Evolutionary conservation across 2,797 vertebrate genomes (phyloP).

Genomic region (Natrix natrix): DNA sequence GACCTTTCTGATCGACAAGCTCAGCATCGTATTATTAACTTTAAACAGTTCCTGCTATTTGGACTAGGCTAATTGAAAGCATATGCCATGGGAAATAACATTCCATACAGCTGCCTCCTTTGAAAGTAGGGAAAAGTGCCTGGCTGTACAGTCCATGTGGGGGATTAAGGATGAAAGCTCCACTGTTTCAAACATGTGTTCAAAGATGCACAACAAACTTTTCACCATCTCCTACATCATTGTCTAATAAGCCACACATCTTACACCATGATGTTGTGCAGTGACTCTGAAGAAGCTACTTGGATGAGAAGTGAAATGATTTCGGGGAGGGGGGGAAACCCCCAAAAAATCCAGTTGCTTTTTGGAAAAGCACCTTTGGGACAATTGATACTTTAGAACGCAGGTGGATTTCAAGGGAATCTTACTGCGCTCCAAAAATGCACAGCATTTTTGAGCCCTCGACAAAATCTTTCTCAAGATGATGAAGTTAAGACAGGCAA

Average conservation of each 20-base stretch:
- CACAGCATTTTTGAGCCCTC: background rate
- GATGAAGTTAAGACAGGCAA: too few species aligned
- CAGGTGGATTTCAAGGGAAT: background rate
- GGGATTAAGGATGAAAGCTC: background rate
- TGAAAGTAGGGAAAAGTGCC: background rate
- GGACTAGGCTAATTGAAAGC: conserved; percentile 27
- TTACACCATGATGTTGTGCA: background rate
- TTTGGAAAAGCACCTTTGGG: background rate
- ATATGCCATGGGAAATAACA: conserved; percentile 21
- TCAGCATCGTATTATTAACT: background rate
- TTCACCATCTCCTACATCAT: background rate
- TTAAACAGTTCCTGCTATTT: conserved; percentile 39
- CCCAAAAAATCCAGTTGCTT: too few species aligned
- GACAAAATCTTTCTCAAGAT: background rate
- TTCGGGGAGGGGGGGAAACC: background rate
- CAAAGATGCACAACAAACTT: background rate
- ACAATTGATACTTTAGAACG: background rate
- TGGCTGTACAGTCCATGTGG: background rate
- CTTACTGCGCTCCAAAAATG: background rate
- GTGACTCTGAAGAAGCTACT: background rate
- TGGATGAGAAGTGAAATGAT: background rate
- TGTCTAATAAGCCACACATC: background rate
- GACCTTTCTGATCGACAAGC: too few species aligned
- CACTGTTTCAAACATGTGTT: background rate
- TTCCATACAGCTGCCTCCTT: background rate